Evolutionary conservation across 2,888 invertebrate species (phyloP).

Genomic region (Amitus sp.): DNA sequence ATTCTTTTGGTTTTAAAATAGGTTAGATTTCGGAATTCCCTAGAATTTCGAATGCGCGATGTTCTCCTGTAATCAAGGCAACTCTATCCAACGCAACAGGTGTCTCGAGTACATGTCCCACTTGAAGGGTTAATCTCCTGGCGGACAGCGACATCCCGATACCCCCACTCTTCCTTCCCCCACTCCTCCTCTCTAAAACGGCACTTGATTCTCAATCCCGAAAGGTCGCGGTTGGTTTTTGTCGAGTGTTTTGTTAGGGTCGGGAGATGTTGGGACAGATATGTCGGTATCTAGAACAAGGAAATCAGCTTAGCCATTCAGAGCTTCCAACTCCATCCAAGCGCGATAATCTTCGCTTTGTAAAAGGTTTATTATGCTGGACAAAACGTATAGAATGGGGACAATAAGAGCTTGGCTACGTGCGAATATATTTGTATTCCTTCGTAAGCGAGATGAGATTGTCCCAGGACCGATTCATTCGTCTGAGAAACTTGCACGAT

Average conservation of each 20-base stretch:
- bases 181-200: too few relatives aligned
- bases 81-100: too few relatives aligned
- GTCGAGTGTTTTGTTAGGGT: slow-evolving; percentile 28
- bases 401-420: too few relatives aligned
- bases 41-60: too few relatives aligned
- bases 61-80: too few relatives aligned
- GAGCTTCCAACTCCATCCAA: slow-evolving; percentile 25
- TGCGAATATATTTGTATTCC: too few relatives aligned
- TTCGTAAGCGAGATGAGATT: too few relatives aligned
- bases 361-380: slow-evolving; percentile 28
- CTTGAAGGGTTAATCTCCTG: slow-evolving; percentile 24
- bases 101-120: slow-evolving; percentile 24
- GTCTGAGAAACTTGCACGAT: too few relatives aligned
- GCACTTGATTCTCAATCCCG: slow-evolving; percentile 1
- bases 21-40: too few relatives aligned
- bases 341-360: slow-evolving; percentile 23
- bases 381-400: slow-evolving; percentile 17
- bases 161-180: slow-evolving; percentile 25
- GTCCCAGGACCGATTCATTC: too few relatives aligned
- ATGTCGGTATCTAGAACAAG: slow-evolving; percentile 15
- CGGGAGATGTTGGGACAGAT: slow-evolving; percentile 19
- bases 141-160: slow-evolving; percentile 18
- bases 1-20: too few relatives aligned
- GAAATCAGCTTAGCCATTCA: slow-evolving; percentile 18
- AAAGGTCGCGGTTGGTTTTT: slow-evolving; percentile 14